Evolutionary conservation across 1,140 invertebrate genomes (phyloP), one percentile per base, ranked within the genome.

Genomic region (Drosophila athabasca): DNA sequence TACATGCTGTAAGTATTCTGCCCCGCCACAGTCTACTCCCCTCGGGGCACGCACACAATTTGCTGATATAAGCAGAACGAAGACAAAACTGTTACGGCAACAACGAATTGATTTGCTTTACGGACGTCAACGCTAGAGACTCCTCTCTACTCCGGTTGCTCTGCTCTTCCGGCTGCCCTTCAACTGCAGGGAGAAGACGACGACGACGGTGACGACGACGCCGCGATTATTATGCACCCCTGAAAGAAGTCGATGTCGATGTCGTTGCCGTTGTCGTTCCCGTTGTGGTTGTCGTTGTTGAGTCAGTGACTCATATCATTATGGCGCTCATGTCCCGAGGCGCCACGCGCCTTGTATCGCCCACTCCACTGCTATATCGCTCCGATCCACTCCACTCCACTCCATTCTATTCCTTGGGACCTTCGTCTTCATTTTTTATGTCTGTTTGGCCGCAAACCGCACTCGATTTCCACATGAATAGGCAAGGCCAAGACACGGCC

Each of bases 241-340:
- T 55, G 24, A 39, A 64, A 60, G 45, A 58, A 43, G 60, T 26
- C 41, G 55, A 31, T 2, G 62, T 54, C 55, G 66, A 17, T 67
- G 66, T 67, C 67, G 67, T 69, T 35, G 45, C 0, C 31, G 35
- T 39, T 39, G 3, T 1, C 11, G 11, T 39, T 39, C 0, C 11
- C 35, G 35, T 13, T 13, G 35, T 39, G 11, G 62, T 35, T 67
- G 66, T 69, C 65, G 67, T 70, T 35, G 49, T 62, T 58, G 44
- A 76, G 75, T 79, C 70, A 83, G 60, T 83, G 79, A 83, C 79
- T 83, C 79, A 83, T 83, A 83, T 83, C 80, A 83, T 83, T 83
- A 83, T 83, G 79, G 79, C 54, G 76, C 67, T 64, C 75, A 71
- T 83, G 62, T 79, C 79, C 79, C 64, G 75, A 50, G 79, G 79